Conservation (phyloP, 2,113 vertebrate genomes). For the Nothobranchius furzeri region DNA sequence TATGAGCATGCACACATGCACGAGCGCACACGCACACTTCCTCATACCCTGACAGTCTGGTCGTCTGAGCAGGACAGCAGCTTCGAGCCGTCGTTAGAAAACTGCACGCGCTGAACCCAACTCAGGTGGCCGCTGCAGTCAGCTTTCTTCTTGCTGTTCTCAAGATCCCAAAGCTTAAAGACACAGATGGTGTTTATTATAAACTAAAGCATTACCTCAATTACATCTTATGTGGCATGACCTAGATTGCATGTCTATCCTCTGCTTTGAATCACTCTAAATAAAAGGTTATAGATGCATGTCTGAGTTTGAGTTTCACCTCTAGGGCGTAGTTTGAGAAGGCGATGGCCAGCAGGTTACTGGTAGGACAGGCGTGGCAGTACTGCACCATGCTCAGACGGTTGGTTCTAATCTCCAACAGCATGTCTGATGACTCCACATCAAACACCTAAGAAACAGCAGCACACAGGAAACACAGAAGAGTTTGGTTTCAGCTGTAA, state of each 20-base stretch:
- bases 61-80: slow-evolving; percentile 96
- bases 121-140: slow-evolving; percentile 95
- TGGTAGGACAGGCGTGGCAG: slow-evolving; percentile 87
- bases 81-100: slow-evolving; percentile 89
- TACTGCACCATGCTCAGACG: slow-evolving; percentile 88
- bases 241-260: too few relatives aligned
- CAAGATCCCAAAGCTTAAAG: slow-evolving; percentile 89
- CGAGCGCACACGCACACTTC: neutral
- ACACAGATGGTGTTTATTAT: slow-evolving; percentile 1
- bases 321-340: slow-evolving; percentile 93
- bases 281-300: neutral
- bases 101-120: slow-evolving; percentile 91
- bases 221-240: too few relatives aligned
- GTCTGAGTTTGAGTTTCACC: slow-evolving; percentile 69
- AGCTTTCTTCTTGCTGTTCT: slow-evolving; percentile 85
- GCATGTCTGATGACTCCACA: slow-evolving; percentile 72
- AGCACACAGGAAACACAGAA: neutral
- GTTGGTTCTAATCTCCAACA: slow-evolving; percentile 82
- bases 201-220: too few relatives aligned
- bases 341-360: slow-evolving; percentile 87
- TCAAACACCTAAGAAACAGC: slow-evolving; percentile 84
- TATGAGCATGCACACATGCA: neutral
- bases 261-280: neutral
- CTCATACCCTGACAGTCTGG: slow-evolving; percentile 90
- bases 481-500: neutral